Conservation (phyloP, 2,797 vertebrate species). For the Coccyzus lansbergi region DNA sequence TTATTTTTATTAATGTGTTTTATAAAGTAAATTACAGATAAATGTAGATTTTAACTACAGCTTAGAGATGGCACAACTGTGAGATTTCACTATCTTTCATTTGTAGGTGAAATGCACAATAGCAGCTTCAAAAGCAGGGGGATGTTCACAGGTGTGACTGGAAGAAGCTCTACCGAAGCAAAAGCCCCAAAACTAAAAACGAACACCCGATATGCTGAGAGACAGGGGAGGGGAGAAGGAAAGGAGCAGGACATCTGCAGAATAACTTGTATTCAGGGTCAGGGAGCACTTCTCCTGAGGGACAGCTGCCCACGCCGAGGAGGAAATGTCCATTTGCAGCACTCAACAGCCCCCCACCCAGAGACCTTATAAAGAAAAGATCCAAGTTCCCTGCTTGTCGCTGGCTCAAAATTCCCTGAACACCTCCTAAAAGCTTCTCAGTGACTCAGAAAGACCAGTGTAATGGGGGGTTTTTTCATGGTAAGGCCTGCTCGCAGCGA, state of each 20-base stretch:
- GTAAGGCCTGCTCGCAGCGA: neutral
- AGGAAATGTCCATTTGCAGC: neutral
- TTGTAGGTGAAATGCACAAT: neutral
- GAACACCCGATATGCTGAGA: neutral
- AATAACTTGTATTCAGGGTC: neutral
- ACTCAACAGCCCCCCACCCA: neutral
- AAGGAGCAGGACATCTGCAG: neutral
- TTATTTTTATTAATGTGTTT: slow-evolving; percentile 63
- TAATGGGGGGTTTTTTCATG: fast-evolving
- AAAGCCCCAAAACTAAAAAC: neutral
- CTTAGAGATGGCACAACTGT: slow-evolving; percentile 2
- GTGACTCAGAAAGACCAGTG: neutral
- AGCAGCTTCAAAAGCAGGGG: neutral
- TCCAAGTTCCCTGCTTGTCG: neutral
- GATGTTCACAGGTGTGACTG: neutral
- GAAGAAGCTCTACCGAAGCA: neutral
- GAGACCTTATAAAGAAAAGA: neutral
- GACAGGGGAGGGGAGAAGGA: neutral
- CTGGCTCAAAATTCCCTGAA: neutral
- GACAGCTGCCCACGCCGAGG: neutral
- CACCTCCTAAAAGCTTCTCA: neutral
- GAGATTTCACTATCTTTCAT: neutral
- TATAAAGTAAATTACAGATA: slow-evolving; percentile 56
- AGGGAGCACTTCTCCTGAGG: neutral
- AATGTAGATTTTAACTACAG: slow-evolving; percentile 37